Percentiles rank a stretch among this genome's conserved stretches.
Evolutionary conservation across 92 coral and sea anemone genomes (phyloP).

Genomic region (Parazoanthus darwini): DNA sequence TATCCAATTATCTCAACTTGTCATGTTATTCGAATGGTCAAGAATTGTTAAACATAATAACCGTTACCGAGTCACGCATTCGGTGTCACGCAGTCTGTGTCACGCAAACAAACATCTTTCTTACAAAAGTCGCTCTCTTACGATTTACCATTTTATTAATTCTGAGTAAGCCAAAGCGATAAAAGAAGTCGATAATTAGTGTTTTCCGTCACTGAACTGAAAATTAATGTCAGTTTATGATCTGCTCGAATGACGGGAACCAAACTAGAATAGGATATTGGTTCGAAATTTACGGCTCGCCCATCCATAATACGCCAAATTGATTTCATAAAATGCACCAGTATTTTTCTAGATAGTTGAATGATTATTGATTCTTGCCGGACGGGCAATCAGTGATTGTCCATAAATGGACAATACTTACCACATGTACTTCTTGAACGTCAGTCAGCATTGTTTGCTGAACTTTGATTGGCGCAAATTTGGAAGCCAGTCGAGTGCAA

Average conservation of each 20-base stretch:
- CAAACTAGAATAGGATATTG: background rate
- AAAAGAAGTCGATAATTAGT: background rate
- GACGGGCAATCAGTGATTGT: conserved; percentile 12
- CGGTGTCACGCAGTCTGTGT: no score
- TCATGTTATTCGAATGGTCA: background rate
- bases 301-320: background rate
- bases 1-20: background rate
- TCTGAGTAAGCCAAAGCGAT: background rate
- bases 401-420: conserved; percentile 29
- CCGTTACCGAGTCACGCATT: background rate
- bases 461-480: conserved; percentile 16
- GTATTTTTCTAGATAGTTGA: conserved; percentile 39
- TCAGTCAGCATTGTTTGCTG: background rate
- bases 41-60: background rate
- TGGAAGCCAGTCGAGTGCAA: background rate
- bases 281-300: background rate
- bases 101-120: no score
- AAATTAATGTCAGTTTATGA: background rate
- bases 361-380: conserved; percentile 26
- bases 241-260: background rate
- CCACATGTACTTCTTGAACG: conserved; percentile 90
- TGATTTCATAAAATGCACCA: background rate
- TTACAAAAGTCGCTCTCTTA: no score
- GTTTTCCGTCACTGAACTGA: background rate
- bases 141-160: no score